These are phyloP conservation scores for Ochropacha duplaris DNA, from an alignment of 2,888 invertebrate species.

Conservation along the genomic window DNA sequence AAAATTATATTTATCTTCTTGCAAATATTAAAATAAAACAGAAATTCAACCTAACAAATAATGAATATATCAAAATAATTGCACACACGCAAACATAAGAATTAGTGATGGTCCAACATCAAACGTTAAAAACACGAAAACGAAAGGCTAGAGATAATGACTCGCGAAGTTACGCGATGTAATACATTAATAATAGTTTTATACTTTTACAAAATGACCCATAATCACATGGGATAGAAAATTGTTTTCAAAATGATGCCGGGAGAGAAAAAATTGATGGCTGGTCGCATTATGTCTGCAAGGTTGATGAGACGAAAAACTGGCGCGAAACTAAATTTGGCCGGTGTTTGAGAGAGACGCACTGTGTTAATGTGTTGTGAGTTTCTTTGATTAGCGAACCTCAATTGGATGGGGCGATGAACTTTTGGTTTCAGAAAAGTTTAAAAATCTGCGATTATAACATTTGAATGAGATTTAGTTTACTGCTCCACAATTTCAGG, in stretches of 20 bases:
- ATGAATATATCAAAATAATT: conserved; percentile 26
- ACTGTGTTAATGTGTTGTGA: conserved; percentile 45
- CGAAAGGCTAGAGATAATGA: conserved; percentile 50
- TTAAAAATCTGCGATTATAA: no score
- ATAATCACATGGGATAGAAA: conserved; percentile 80
- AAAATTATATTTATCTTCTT: neutral
- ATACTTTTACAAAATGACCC: conserved; percentile 70
- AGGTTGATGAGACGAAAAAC: conserved; percentile 71
- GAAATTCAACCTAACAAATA: conserved; percentile 10
- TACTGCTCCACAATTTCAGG: no score
- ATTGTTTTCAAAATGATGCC: conserved; percentile 75
- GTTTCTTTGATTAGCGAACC: conserved; percentile 64
- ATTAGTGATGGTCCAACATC: conserved; percentile 13
- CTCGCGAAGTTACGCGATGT: conserved; percentile 48
- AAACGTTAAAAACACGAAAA: conserved; percentile 27
- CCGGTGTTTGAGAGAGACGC: conserved; percentile 28
- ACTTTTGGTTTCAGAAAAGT: neutral
- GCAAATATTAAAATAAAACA: neutral
- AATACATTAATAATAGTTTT: conserved; percentile 79
- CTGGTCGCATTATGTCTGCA: conserved; percentile 55
- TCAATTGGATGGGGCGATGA: conserved; percentile 2
- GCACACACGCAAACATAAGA: conserved; percentile 10
- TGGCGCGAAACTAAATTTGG: conserved; percentile 59
- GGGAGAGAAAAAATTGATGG: conserved; percentile 66
- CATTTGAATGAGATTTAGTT: neutral